Percentiles rank a stretch among this genome's conserved stretches.
Evolutionary conservation across 92 coral and sea anemone species (phyloP).

Genomic region (Ricordea florida): DNA sequence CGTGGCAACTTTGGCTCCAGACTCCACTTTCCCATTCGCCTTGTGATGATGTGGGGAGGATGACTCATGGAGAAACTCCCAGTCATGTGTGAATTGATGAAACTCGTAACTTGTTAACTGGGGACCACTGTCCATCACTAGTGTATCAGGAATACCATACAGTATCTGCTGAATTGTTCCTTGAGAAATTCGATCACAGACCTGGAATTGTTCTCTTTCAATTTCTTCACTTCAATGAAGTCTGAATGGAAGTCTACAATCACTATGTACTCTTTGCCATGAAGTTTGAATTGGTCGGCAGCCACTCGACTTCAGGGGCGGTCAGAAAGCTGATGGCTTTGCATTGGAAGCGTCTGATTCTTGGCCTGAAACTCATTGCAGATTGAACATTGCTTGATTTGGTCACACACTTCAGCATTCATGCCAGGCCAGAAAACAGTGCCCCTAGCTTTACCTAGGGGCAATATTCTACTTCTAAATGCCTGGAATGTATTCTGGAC

Average conservation of each 20-base stretch:
- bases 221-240: slow-evolving; percentile 1
- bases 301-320: slow-evolving; percentile 28
- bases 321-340: slow-evolving; percentile 10
- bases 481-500: slow-evolving; percentile 22
- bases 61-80: slow-evolving; percentile 45
- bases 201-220: slow-evolving; percentile 12
- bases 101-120: slow-evolving; percentile 31
- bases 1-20: slow-evolving; percentile 29
- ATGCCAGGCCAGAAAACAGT: slow-evolving; percentile 44
- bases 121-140: slow-evolving; percentile 30
- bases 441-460: slow-evolving; percentile 54
- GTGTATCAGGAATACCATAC: slow-evolving; percentile 29
- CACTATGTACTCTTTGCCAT: background rate
- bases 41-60: slow-evolving; percentile 61
- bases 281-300: slow-evolving; percentile 9
- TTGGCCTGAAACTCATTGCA: slow-evolving; percentile 33
- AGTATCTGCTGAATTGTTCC: slow-evolving; percentile 36
- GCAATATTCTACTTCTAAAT: slow-evolving; percentile 32
- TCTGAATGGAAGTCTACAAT: background rate
- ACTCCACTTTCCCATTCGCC: slow-evolving; percentile 48
- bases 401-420: slow-evolving; percentile 34
- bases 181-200: slow-evolving; percentile 21
- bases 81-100: background rate
- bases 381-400: slow-evolving; percentile 16
- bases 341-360: slow-evolving; percentile 1